Percentiles rank a stretch among this genome's conserved stretches.
Conservation (phyloP, 2,888 invertebrate species). For the Psylliodes chrysocephalus region DNA sequence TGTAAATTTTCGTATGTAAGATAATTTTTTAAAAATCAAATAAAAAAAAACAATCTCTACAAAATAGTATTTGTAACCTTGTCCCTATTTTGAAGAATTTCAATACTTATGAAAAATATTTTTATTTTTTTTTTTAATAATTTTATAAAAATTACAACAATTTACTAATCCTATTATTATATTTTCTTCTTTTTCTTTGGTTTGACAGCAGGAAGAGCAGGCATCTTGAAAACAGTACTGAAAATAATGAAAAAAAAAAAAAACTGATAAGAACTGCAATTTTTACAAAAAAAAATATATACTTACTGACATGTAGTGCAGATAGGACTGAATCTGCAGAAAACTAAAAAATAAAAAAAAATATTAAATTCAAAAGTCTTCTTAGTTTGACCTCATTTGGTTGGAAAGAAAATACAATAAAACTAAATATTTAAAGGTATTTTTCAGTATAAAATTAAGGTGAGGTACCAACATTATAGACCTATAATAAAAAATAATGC, state of each 20-base stretch:
- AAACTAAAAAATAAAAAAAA: conserved; percentile 73
- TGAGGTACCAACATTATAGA: too few relatives aligned
- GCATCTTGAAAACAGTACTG: conserved; percentile 91
- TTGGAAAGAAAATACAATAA: too few relatives aligned
- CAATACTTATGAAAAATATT: too few relatives aligned
- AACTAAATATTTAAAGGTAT: too few relatives aligned
- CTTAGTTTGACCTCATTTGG: neutral
- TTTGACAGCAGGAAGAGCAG: conserved; percentile 81
- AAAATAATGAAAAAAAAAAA: conserved; percentile 58
- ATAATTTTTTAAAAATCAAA: neutral
- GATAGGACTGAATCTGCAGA: conserved; percentile 97
- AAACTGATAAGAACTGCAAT: neutral
- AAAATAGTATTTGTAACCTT: too few relatives aligned
- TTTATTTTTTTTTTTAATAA: neutral
- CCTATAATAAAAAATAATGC: too few relatives aligned
- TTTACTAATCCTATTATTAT: conserved; percentile 2
- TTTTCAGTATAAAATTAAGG: too few relatives aligned
- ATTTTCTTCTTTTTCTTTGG: conserved; percentile 81
- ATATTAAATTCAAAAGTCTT: neutral
- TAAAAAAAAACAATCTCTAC: too few relatives aligned
- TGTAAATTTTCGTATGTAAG: neutral
- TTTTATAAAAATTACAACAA: neutral
- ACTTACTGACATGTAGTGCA: conserved; percentile 98
- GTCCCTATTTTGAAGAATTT: too few relatives aligned
- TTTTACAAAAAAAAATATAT: conserved; percentile 49